Conservation (phyloP, 2,797 vertebrate species). For the Spinus olivaceus region DNA sequence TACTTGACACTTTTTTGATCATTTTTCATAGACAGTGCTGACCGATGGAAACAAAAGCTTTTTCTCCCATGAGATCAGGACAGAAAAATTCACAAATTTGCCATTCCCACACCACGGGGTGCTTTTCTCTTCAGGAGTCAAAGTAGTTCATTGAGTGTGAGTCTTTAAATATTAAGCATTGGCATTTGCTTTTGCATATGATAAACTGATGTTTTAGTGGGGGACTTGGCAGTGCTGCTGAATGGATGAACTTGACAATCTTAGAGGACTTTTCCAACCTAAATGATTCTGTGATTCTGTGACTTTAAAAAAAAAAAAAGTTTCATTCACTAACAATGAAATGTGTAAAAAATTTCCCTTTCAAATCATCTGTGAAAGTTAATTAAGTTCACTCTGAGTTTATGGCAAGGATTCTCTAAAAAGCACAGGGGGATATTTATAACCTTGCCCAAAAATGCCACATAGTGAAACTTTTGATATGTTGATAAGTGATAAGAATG, state of each 20-base stretch:
- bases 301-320: conserved; percentile 15
- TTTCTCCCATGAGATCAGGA: background rate
- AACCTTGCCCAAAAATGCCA: conserved; percentile 54
- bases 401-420: conserved; percentile 61
- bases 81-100: conserved; percentile 36
- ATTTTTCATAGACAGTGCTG: conserved; percentile 67
- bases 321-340: conserved; percentile 56
- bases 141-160: conserved; percentile 60
- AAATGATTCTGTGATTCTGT: background rate
- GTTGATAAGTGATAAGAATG: conserved; percentile 78
- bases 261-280: background rate
- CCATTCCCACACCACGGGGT: conserved; percentile 1
- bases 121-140: conserved; percentile 45
- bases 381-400: conserved; percentile 76
- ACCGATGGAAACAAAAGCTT: conserved; percentile 51
- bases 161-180: conserved; percentile 70
- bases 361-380: conserved; percentile 71
- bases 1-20: conserved; percentile 71
- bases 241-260: background rate
- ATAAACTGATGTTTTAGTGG: conserved; percentile 28
- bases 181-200: conserved; percentile 47
- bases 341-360: conserved; percentile 66
- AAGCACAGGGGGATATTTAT: conserved; percentile 66
- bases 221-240: background rate
- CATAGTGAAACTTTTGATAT: conserved; percentile 72